phyloP scores from a whole-genome alignment of 2,888 invertebrate genomes.

The Bugulina stolonifera region DNA sequence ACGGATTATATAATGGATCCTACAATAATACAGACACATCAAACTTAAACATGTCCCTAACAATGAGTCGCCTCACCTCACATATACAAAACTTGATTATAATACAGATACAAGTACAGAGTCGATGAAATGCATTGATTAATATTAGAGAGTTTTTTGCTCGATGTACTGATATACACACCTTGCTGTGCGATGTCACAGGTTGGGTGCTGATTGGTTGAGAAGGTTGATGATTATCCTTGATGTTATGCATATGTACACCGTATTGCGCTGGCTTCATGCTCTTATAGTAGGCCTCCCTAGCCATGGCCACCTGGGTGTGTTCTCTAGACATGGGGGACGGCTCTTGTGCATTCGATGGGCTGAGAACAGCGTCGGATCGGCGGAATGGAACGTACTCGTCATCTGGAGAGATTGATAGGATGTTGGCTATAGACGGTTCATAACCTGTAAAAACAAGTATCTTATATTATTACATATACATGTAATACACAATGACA shows the following conservation, averaged over 20 bases:
- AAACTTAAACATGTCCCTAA: not conserved
- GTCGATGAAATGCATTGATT: too few species aligned
- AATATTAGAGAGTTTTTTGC: too few species aligned
- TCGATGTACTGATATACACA: not conserved
- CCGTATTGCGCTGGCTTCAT: slow-evolving; percentile 47
- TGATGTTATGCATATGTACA: slow-evolving; percentile 33
- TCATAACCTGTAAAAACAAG: slow-evolving; percentile 9
- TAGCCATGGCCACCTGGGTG: slow-evolving; percentile 39
- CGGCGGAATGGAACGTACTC: slow-evolving; percentile 49
- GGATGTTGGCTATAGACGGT: not conserved
- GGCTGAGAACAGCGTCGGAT: slow-evolving; percentile 48
- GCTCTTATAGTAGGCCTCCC: slow-evolving; percentile 44
- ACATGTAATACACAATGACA: too few species aligned
- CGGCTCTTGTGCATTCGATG: slow-evolving; percentile 43
- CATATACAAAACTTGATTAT: too few species aligned
- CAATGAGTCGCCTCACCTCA: too few species aligned
- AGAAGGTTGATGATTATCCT: slow-evolving; percentile 27
- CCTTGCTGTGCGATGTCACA: slow-evolving; percentile 23
- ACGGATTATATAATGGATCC: slow-evolving; percentile 47
- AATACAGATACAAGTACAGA: too few species aligned
- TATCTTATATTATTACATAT: too few species aligned
- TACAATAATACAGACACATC: slow-evolving; percentile 30
- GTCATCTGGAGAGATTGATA: slow-evolving; percentile 27
- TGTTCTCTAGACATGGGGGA: slow-evolving; percentile 47
- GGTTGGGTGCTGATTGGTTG: slow-evolving; percentile 11